phyloP scores from a whole-genome alignment of 2,113 vertebrate species.

The Nyctibius bracteatus region DNA sequence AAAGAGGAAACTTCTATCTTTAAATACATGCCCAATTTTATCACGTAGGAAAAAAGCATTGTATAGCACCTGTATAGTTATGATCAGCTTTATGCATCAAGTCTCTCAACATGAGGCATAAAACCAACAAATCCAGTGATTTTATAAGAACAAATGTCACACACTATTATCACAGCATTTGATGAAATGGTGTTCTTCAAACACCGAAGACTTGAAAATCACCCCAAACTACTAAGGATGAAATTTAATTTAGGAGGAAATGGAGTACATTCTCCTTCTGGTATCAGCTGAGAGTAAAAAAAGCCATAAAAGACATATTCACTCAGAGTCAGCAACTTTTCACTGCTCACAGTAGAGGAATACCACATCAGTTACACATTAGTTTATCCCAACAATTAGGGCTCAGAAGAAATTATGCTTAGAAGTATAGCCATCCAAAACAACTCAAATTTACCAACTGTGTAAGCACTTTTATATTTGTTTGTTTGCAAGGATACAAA shows the following conservation, averaged over 20 bases:
- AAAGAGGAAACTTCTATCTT: neutral
- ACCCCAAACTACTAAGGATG: neutral
- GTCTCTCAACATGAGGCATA: neutral
- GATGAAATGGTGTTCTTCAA: neutral
- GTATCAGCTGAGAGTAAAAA: neutral
- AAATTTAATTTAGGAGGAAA: neutral
- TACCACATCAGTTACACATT: neutral
- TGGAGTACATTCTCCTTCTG: neutral
- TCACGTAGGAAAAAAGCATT: neutral
- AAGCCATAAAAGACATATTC: neutral
- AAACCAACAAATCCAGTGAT: neutral
- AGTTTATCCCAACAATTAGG: neutral
- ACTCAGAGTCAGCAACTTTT: neutral
- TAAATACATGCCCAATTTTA: neutral
- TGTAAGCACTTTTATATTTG: neutral
- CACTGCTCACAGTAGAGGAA: neutral
- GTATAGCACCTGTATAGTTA: neutral
- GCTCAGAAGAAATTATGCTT: neutral
- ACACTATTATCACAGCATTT: neutral
- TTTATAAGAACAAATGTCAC: neutral
- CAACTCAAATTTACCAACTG: neutral
- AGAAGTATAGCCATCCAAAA: neutral
- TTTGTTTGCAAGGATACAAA: neutral
- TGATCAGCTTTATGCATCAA: neutral
- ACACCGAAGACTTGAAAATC: neutral